Evolutionary conservation across 2,113 vertebrate species (phyloP).

Genomic region (Formicarius rufipectus): DNA sequence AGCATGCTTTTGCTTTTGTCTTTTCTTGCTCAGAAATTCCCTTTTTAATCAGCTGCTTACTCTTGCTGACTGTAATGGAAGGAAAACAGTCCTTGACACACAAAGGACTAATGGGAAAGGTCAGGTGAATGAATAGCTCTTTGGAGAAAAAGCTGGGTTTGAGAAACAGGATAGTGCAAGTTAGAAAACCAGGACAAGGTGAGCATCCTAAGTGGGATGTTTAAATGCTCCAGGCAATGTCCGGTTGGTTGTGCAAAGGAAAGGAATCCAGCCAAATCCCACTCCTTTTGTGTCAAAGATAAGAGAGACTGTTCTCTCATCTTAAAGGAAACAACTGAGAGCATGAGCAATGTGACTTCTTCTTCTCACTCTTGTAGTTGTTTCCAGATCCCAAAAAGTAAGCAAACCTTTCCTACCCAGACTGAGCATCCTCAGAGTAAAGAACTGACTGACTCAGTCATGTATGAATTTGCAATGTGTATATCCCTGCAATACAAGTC

Average conservation of each 20-base stretch:
- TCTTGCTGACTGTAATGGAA: background rate
- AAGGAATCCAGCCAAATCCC: background rate
- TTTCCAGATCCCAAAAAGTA: background rate
- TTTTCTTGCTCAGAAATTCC: background rate
- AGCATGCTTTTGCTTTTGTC: background rate
- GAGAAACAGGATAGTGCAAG: background rate
- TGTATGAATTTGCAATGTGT: slow-evolving; percentile 6
- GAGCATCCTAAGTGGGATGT: background rate
- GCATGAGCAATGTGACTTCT: background rate
- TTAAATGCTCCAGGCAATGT: background rate
- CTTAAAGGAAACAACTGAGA: background rate
- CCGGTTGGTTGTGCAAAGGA: background rate
- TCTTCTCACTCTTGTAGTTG: background rate
- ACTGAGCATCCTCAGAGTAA: background rate
- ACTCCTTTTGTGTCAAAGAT: background rate
- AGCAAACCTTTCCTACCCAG: background rate
- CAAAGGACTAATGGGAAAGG: background rate
- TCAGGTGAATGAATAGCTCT: background rate
- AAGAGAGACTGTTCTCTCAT: background rate
- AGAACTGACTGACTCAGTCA: background rate
- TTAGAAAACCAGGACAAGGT: background rate
- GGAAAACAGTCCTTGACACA: background rate
- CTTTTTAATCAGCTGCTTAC: background rate
- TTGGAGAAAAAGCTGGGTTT: background rate
- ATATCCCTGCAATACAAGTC: background rate